Percentiles rank a stretch among this genome's conserved stretches.
Conservation (phyloP, 2,888 invertebrate species). For the Liopterus haemorrhoidalis region DNA sequence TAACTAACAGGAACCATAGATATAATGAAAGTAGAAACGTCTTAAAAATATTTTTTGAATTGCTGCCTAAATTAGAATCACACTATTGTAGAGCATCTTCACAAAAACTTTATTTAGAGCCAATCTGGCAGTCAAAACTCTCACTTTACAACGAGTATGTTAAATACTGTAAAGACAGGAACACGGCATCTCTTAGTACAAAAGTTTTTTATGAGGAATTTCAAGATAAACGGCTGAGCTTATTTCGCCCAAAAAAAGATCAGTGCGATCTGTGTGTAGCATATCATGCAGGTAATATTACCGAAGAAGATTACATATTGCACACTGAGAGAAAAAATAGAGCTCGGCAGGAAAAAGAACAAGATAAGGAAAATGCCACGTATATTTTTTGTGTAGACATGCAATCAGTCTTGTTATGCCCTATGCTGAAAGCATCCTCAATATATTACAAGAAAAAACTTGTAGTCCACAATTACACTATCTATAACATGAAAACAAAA, state of each 20-base stretch:
- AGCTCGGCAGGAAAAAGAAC: conserved; percentile 21
- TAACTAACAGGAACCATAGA: too few relatives aligned
- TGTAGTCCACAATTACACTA: conserved; percentile 32
- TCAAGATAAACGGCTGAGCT: conserved; percentile 27
- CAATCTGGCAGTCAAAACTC: conserved; percentile 19
- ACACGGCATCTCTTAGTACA: conserved; percentile 21
- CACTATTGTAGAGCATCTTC: conserved; percentile 31
- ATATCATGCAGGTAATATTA: conserved; percentile 17
- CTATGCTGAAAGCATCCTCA: conserved; percentile 21
- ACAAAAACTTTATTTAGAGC: conserved; percentile 31
- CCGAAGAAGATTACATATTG: conserved; percentile 16
- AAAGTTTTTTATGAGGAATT: conserved; percentile 29
- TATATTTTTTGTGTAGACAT: conserved; percentile 26
- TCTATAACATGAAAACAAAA: conserved; percentile 31
- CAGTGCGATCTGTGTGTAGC: conserved; percentile 26
- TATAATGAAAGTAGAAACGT: conserved; percentile 14
- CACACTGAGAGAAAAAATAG: conserved; percentile 21
- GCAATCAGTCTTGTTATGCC: conserved; percentile 26
- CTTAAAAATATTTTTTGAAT: conserved; percentile 22
- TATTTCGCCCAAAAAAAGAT: conserved; percentile 33
- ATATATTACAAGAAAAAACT: conserved; percentile 32
- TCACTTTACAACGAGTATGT: conserved; percentile 26
- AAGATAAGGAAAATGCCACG: conserved; percentile 19
- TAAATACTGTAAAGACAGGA: conserved; percentile 23
- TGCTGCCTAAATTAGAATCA: conserved; percentile 31